Base-by-base conservation (phyloP, 2,113 vertebrate species). In the Ornithorhynchus anatinus region DNA sequence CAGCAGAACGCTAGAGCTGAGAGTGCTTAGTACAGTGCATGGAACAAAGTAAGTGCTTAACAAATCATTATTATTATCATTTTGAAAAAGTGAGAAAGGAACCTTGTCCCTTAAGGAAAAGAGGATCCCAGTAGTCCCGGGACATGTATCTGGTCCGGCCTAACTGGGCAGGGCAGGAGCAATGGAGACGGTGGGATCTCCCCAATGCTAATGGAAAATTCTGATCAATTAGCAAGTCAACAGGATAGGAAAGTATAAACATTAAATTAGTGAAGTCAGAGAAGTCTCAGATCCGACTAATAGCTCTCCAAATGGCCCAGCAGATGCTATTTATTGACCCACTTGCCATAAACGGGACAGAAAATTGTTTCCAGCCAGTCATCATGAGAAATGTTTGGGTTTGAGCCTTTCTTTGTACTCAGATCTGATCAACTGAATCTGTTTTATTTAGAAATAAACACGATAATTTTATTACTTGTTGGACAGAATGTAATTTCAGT, bases 361-460 rank as follows among this genome's bases (percentile, higher is more conserved):
- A 59, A 61, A 43, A 64, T 33, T 59, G 33, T 62, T 81, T 70
- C 64, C 31, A 36, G 39, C 32, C 7, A 3, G 59, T 36, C 50
- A 59, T 76, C 25, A 31, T 32, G 51, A 71, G 35, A 71, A 62
- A 64, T 66, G 59, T 59, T 70, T 76, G 72, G 69, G 65, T 75
- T 76, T 79, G 27, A 37, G 69, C 50, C 71, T 32, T 66, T 62
- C 71, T 51, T 32, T 57, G 48, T 17, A 36, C 27, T 66, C 31
- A 51, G 8, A 48, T 79, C 45, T 57, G 52, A 63, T 27, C 2
- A 16, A 45, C 40, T n/a, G 58, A 70, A 39, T 44, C 4, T 31
- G 66, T 47, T n/a, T 56, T 69, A 66, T 29, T 48, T 65, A 74
- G 58, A 65, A 61, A 61, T 29, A 40, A 35, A 19, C 29, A 29